These are phyloP conservation scores for Seriola rivoliana DNA, from an alignment of 2,113 vertebrate species.

Conservation along the genomic window DNA sequence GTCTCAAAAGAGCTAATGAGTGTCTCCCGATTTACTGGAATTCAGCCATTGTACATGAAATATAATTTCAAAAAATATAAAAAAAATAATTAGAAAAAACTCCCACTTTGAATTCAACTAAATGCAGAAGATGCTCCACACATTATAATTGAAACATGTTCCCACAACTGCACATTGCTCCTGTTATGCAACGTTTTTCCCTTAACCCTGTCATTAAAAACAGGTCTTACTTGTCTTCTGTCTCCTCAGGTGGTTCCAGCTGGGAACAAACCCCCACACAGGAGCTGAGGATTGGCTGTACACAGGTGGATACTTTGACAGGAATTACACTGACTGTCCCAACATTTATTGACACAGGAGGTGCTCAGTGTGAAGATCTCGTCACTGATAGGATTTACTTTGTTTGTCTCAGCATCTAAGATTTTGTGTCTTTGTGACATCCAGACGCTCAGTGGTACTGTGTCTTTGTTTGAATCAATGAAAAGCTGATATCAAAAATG, in stretches of 20 bases:
- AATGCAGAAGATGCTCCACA: not conserved
- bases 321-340: constrained; percentile 93
- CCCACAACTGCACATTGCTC: not conserved
- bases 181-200: not conserved
- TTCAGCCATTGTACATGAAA: no score
- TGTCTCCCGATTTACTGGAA: no score
- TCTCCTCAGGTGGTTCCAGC: constrained; percentile 91
- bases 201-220: not conserved
- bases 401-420: constrained; percentile 55
- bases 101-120: no score
- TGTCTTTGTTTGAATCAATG: constrained; percentile 35
- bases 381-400: constrained; percentile 54
- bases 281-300: constrained; percentile 94
- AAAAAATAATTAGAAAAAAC: no score
- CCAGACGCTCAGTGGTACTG: constrained; percentile 45
- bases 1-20: no score
- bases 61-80: no score
- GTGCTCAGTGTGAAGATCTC: constrained; percentile 14
- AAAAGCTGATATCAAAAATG: constrained; percentile 22
- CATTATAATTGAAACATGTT: not conserved
- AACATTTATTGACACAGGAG: constrained; percentile 90
- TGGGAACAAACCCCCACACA: constrained; percentile 90
- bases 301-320: constrained; percentile 95
- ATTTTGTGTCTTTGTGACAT: constrained; percentile 34
- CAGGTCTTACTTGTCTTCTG: not conserved